Conservation (phyloP, 2,797 vertebrate species). For the Dendrocincla tyrannina region DNA sequence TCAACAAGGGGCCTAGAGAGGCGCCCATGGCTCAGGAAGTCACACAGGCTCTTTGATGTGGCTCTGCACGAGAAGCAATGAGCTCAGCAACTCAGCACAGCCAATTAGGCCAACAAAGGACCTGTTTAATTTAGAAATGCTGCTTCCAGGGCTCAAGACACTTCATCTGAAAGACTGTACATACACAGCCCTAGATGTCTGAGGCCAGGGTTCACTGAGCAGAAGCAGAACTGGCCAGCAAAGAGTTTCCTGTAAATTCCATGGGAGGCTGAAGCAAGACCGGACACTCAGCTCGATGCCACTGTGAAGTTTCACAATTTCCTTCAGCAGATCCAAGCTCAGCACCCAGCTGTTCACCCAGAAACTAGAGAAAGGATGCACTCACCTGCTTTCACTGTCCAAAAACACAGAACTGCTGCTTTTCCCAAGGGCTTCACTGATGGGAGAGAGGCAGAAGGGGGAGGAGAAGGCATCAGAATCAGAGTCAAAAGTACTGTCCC, state of each 20-base stretch:
- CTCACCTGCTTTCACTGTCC: constrained; percentile 90
- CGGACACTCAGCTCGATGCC: neutral
- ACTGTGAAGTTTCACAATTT: neutral
- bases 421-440: constrained; percentile 91
- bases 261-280: neutral
- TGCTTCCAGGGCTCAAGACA: neutral
- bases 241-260: neutral
- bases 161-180: neutral
- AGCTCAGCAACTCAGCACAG: neutral
- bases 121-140: neutral
- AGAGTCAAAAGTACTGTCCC: constrained; percentile 95
- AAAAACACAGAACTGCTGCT: constrained; percentile 89
- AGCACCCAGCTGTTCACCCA: neutral
- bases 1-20: neutral
- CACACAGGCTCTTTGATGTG: neutral
- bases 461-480: constrained; percentile 97
- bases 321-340: neutral
- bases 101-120: neutral
- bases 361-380: neutral
- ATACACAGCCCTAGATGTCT: rapidly evolving
- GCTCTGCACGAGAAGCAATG: neutral
- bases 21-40: neutral
- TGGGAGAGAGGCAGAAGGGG: constrained; percentile 93
- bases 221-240: neutral
- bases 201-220: neutral